Evolutionary conservation across 35 echinoderm and acorn worm genomes (phyloP).

Genomic region (Eucidaris tribuloides): DNA sequence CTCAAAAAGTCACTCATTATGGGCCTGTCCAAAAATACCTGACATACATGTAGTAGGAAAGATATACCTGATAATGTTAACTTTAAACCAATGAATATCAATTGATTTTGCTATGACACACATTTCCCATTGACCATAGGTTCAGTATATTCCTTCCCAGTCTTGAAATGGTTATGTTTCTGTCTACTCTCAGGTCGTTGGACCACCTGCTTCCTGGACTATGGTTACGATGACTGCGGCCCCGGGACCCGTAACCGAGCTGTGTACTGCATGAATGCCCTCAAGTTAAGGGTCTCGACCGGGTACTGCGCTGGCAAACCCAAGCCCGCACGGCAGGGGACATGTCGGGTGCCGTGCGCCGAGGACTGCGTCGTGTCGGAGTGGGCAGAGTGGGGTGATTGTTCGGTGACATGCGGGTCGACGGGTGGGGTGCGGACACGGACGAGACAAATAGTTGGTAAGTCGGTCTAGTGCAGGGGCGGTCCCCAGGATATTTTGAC

Average conservation of each 20-base stretch:
- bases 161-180: background rate
- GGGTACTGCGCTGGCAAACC: conserved; percentile 31
- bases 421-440: conserved; percentile 71
- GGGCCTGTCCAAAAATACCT: too few species aligned
- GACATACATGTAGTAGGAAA: too few species aligned
- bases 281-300: conserved; percentile 15
- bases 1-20: too few species aligned
- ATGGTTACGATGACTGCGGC: conserved; percentile 54
- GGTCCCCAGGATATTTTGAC: too few species aligned
- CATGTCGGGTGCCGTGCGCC: conserved; percentile 71
- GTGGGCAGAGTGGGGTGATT: conserved; percentile 84
- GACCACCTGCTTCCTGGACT: conserved; percentile 65
- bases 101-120: too few species aligned
- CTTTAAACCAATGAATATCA: too few species aligned
- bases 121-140: too few species aligned
- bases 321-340: conserved; percentile 26
- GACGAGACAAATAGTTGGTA: conserved; percentile 78
- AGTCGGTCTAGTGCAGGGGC: too few species aligned
- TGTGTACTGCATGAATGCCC: conserved; percentile 85
- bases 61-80: too few species aligned
- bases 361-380: conserved; percentile 84
- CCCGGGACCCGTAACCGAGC: conserved; percentile 47
- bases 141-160: too few species aligned
- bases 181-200: conserved; percentile 52
- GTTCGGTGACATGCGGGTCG: conserved; percentile 78